Conservation (phyloP, 2,113 vertebrate genomes). For the Trematocara marginatum region DNA sequence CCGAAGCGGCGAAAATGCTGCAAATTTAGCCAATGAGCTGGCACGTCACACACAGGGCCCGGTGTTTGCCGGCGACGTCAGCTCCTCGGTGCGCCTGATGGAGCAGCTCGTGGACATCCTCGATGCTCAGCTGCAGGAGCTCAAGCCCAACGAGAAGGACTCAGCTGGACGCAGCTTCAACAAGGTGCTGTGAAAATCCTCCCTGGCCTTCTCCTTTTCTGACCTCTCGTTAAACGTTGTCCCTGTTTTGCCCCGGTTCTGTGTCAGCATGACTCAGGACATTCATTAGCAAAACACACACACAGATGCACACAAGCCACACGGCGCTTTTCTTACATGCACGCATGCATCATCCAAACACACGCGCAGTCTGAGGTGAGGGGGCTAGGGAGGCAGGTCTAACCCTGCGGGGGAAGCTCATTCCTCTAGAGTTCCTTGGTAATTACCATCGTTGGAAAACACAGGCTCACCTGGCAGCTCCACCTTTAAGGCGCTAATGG, state of each 20-base stretch:
- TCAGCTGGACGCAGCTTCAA: conserved; percentile 92
- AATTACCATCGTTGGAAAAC: conserved; percentile 61
- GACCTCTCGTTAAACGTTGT: conserved; percentile 19
- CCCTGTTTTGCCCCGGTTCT: background rate
- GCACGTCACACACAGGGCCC: conserved; percentile 94
- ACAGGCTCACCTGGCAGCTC: conserved; percentile 51
- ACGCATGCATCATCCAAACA: background rate
- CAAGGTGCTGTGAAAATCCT: conserved; percentile 80
- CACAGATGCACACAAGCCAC: background rate
- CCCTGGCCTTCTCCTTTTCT: conserved; percentile 2
- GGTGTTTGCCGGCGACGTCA: conserved; percentile 92
- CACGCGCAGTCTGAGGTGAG: conserved; percentile 9
- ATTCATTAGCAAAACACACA: conserved; percentile 46
- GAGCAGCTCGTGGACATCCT: conserved; percentile 97
- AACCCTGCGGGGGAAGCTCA: conserved; percentile 40
- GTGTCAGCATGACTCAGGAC: conserved; percentile 22
- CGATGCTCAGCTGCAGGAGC: conserved; percentile 94
- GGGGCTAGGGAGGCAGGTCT: conserved; percentile 16
- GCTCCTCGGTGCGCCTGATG: conserved; percentile 94
- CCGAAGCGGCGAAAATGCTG: conserved; percentile 94
- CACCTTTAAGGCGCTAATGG: conserved; percentile 58
- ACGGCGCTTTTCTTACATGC: background rate
- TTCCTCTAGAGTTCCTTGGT: conserved; percentile 41
- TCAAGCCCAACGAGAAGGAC: conserved; percentile 89
- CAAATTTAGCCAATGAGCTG: conserved; percentile 94